Conservation (phyloP, 2,113 vertebrate species). For the Psilopogon haemacephalus region DNA sequence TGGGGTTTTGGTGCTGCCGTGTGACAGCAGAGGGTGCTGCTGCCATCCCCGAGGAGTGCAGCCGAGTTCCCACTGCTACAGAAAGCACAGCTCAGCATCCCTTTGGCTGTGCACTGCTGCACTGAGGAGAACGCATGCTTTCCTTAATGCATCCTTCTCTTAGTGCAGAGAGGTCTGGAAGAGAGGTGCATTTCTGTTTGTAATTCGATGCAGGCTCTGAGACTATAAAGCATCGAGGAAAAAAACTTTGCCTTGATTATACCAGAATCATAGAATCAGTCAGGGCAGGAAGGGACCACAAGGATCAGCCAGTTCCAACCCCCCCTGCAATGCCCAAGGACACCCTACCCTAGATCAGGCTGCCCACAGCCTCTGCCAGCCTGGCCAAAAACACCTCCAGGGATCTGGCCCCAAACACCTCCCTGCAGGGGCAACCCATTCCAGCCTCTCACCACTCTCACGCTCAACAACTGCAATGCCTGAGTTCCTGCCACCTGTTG, state of each 20-base stretch:
- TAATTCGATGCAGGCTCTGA: neutral
- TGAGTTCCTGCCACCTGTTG: neutral
- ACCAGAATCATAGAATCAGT: too few relatives aligned
- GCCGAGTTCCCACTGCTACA: neutral
- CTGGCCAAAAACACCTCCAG: too few relatives aligned
- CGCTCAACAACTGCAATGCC: too few relatives aligned
- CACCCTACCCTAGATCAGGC: too few relatives aligned
- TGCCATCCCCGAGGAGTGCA: neutral
- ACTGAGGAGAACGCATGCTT: neutral
- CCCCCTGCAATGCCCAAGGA: too few relatives aligned
- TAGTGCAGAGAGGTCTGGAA: neutral
- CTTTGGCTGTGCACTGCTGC: rapidly evolving
- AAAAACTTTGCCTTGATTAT: neutral
- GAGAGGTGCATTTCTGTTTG: neutral
- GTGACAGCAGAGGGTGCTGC: conserved; percentile 61
- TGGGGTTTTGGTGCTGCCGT: neutral
- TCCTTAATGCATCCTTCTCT: neutral
- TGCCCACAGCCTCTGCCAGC: too few relatives aligned
- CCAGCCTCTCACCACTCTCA: too few relatives aligned
- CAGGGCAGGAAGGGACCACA: too few relatives aligned
- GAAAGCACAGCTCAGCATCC: neutral
- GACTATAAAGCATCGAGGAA: neutral
- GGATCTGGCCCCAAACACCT: too few relatives aligned
- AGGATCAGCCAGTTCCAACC: too few relatives aligned
- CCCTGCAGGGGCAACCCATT: too few relatives aligned